These are phyloP conservation scores for Probosciger aterrimus DNA, from an alignment of 2,113 vertebrate species.

Conservation along the genomic window DNA sequence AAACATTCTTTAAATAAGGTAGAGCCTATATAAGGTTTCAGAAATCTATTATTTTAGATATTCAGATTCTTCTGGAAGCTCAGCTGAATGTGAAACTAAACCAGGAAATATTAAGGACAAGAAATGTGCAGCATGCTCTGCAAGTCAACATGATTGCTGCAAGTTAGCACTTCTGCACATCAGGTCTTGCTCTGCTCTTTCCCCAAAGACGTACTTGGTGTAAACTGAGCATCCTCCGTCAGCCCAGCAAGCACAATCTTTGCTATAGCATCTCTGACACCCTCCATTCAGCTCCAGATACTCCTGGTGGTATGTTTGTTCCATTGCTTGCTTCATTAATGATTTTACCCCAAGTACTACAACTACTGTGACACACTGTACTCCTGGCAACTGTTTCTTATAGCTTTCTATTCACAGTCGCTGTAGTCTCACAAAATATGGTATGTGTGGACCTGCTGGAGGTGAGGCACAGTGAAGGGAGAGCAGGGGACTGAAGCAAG, in stretches of 20 bases:
- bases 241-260: background rate
- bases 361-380: rapidly evolving
- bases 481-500: too few species aligned
- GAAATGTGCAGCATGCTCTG: background rate
- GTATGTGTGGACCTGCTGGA: background rate
- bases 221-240: background rate
- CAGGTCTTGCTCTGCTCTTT: background rate
- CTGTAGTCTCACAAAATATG: rapidly evolving
- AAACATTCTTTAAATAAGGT: background rate
- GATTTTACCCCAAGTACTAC: background rate
- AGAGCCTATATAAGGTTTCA: rapidly evolving
- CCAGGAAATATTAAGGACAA: background rate
- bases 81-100: background rate
- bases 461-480: background rate
- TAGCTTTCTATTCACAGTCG: rapidly evolving
- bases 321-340: background rate
- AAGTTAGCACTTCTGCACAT: background rate
- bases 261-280: background rate
- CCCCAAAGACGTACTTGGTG: background rate
- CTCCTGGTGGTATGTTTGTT: background rate
- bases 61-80: background rate
- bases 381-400: background rate
- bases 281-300: background rate
- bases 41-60: background rate
- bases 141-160: background rate